phyloP scores from a whole-genome alignment of 2,888 invertebrate species.

The Caenorhabditis afra region DNA sequence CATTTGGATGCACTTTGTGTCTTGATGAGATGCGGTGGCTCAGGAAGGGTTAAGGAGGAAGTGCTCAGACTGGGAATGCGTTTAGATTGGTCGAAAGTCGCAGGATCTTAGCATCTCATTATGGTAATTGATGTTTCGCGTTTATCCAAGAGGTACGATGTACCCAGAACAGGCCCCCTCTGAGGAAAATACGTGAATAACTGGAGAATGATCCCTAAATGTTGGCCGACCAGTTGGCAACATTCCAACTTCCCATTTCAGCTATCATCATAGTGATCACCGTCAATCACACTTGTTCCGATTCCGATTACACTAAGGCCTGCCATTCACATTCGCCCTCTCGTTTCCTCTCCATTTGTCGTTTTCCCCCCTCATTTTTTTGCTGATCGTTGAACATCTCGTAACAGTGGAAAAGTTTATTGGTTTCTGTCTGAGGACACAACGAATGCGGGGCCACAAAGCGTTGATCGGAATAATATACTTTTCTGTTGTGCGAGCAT shows the following conservation, averaged over 20 bases:
- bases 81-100: too few relatives aligned
- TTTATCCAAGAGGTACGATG: too few relatives aligned
- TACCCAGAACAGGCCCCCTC: too few relatives aligned
- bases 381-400: conserved; percentile 35
- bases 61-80: too few relatives aligned
- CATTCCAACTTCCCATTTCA: conserved; percentile 26
- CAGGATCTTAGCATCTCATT: too few relatives aligned
- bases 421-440: conserved; percentile 46
- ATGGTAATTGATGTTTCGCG: too few relatives aligned
- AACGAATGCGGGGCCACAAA: conserved; percentile 24
- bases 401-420: conserved; percentile 51
- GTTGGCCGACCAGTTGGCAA: conserved; percentile 38
- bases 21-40: too few relatives aligned
- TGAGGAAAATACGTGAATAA: too few relatives aligned
- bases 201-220: neutral
- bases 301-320: conserved; percentile 20
- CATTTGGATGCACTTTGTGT: too few relatives aligned
- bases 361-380: neutral
- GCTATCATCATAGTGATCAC: conserved; percentile 20
- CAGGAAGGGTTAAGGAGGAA: too few relatives aligned
- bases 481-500: neutral
- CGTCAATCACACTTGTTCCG: conserved; percentile 46
- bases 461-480: conserved; percentile 2
- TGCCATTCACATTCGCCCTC: conserved; percentile 34
- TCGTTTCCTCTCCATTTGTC: neutral